Evolutionary conservation across 2,797 vertebrate genomes (phyloP), one percentile per base, ranked within the genome.

Genomic region (Lates japonicus): DNA sequence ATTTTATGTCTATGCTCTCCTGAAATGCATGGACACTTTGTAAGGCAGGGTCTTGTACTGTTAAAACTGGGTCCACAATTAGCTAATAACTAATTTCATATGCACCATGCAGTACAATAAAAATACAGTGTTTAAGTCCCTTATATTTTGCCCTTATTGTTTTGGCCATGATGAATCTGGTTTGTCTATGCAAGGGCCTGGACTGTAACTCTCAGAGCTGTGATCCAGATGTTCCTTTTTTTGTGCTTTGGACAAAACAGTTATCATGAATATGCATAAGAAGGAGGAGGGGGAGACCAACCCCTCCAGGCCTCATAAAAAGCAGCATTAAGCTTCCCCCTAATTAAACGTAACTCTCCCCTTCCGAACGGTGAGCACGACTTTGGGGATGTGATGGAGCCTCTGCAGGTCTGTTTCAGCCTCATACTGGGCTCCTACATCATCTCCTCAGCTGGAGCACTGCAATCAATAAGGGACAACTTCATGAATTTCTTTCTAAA

Each of bases 291-390:
- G 25, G 25, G 25, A 29, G 25, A 29, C 25, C 25, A 29, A 2
- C 25, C 25, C 25, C 25, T 29, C 25, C 25, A 29, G 25, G 25
- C 25, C 25, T 89, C 83, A 85, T 94, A 91, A 94, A 92, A 89
- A 86, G 84, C 78, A 4, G 80, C 88, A 90, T 94, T 94, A 92
- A 90, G 88, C 83, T 91, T 76, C 80, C 78, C 76, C 78, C 76
- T 94, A 94, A 95, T 95, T 94, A 94, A 29, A 93, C 81, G 74
- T 78, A 88, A 83, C 88, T 88, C 84, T 90, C 83, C 85, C 75
- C 73, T 87, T 84, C 78, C 54, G 68, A 90, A 86, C 74, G 80
- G 77, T 64, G 63, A 87, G 78, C 72, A 22, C 76, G 84, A 87
- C 85, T 85, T 90, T 71, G 74, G 86, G 84, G 88, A 85, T 64